Evolutionary conservation across 2,797 vertebrate genomes (phyloP).

Genomic region (Xenopus petersii): DNA sequence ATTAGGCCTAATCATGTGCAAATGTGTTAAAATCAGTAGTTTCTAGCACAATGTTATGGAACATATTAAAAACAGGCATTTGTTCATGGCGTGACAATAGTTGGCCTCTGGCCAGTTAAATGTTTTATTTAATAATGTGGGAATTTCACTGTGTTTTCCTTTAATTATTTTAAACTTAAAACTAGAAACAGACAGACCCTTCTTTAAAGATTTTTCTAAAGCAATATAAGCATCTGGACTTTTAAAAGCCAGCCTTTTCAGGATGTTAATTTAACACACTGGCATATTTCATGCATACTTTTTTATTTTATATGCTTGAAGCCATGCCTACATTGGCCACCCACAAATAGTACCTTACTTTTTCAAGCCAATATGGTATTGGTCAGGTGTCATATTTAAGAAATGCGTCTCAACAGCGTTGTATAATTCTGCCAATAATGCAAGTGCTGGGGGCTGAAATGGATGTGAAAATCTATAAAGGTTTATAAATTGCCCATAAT

Average conservation of each 20-base stretch:
- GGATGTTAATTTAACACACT: conserved; percentile 85
- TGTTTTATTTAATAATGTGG: conserved; percentile 99
- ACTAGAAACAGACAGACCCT: conserved; percentile 90
- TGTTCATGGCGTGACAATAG: conserved; percentile 93
- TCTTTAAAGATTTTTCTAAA: conserved; percentile 79
- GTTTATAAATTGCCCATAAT: conserved; percentile 9
- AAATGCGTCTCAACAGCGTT: not conserved
- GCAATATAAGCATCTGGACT: conserved; percentile 87
- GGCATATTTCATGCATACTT: conserved; percentile 76
- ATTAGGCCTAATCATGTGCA: conserved; percentile 79
- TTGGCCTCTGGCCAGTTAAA: conserved; percentile 87
- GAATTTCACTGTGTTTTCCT: conserved; percentile 98
- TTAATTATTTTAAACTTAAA: conserved; percentile 98
- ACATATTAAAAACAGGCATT: conserved; percentile 77
- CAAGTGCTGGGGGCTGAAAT: not conserved
- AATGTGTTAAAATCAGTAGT: conserved; percentile 82
- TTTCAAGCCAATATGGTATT: conserved; percentile 14
- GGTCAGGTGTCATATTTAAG: not conserved
- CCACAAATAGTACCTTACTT: conserved; percentile 69
- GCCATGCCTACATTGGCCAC: conserved; percentile 70
- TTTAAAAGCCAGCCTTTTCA: conserved; percentile 72
- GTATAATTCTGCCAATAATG: conserved; percentile 31
- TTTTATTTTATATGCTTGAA: conserved; percentile 69
- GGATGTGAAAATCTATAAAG: conserved; percentile 5
- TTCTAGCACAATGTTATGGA: conserved; percentile 76